Evolutionary conservation across 1,140 invertebrate genomes (phyloP), one percentile per base, ranked within the genome.

Genomic region (Pachyrhynchus sulphureomaculatus): DNA sequence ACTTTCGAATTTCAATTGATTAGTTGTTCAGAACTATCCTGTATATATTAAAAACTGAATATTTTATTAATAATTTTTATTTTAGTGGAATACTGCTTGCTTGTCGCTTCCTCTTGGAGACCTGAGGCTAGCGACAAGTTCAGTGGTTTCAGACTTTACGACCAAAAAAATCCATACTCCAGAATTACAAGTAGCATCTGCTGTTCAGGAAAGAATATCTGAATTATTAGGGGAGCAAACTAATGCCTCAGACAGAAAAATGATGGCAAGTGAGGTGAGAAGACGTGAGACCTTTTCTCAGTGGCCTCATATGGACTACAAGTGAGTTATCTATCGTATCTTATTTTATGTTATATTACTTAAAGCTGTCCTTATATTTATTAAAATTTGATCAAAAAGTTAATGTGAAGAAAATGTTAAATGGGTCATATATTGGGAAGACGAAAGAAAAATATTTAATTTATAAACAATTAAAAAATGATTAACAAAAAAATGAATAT

Each of bases 271-370:
- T 61, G 94, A 97, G 79, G 90, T 91, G 1, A 88, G 91, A 39
- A 82, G 94, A 34, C 81, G 91, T 62, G 88, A 93, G 71, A 96
- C 94, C 0, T 97, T 96, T 77, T 86, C 86, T 59, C 87, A 90
- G 74, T 97, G 94, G 94, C 94, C 94, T 34, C 94, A 96, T 73
- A 95, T 94, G 91, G 93, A 95, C 78, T 96, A 96, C 79, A 95
- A 95, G 91, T 93, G 80, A 79, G 83, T 45, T 15, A 23, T 79
- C 65, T 52, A 45, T 9, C 18, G 17, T 23, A 8, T 45, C 9
- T 17, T 32, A 17, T n/a, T n/a, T n/a, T n/a, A n/a, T n/a, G n/a
- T n/a, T n/a, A n/a, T n/a, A n/a, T n/a, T n/a, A n/a, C n/a, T n/a
- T n/a, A n/a, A n/a, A n/a, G n/a, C n/a, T n/a, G n/a, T n/a, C n/a